These are phyloP conservation scores for Lepidurus arcticus DNA, from an alignment of 1,140 invertebrate genomes.

Conservation along the genomic window DNA sequence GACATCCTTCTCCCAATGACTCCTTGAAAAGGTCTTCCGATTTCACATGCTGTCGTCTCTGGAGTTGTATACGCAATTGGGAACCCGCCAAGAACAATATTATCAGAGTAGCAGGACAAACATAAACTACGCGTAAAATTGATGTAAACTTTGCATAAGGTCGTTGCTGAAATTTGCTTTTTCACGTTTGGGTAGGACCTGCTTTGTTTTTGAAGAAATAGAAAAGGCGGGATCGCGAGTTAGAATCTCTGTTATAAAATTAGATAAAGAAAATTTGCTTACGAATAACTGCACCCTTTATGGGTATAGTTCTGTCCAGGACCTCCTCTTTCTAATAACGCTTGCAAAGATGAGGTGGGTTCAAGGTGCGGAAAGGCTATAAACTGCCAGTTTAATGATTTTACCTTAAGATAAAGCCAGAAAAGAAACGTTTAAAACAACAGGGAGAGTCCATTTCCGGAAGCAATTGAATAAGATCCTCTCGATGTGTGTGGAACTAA, in stretches of 20 bases:
- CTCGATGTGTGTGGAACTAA: background rate
- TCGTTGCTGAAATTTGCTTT: background rate
- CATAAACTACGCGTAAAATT: slow-evolving; percentile 16
- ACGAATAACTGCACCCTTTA: slow-evolving; percentile 9
- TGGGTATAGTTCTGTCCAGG: background rate
- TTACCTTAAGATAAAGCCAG: background rate
- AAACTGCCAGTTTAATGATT: background rate
- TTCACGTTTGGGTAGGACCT: background rate
- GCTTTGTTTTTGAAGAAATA: background rate
- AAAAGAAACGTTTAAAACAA: background rate
- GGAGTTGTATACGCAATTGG: slow-evolving; percentile 6
- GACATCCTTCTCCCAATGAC: background rate
- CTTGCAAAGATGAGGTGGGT: background rate
- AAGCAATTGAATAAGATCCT: background rate
- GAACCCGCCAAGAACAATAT: slow-evolving; percentile 9
- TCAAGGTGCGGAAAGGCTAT: slow-evolving; percentile 12
- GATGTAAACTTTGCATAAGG: background rate
- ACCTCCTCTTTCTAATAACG: background rate
- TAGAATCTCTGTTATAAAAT: background rate
- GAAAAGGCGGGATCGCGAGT: background rate
- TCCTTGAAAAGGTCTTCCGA: background rate
- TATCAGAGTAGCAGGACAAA: background rate
- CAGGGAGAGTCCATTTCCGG: slow-evolving; percentile 13
- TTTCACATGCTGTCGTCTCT: slow-evolving; percentile 4
- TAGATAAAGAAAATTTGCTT: background rate